A percentile compares a stretch with the other conserved stretches of the same genome.
Conservation (phyloP, 2,113 vertebrate genomes). For the Polyodon spathula region DNA sequence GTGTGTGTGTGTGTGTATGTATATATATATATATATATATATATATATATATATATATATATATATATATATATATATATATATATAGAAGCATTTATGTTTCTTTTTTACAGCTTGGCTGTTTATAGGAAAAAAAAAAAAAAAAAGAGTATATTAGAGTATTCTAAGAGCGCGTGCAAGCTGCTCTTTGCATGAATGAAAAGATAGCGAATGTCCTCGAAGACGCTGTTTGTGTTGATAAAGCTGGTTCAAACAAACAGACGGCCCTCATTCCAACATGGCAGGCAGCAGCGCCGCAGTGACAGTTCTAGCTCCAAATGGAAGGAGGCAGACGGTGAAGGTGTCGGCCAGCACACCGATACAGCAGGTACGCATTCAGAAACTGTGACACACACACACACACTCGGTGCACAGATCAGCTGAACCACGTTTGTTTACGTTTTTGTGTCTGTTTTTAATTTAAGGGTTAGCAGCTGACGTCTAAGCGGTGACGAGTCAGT, state of each 20-base stretch:
- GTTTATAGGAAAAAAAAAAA: constrained; percentile 2
- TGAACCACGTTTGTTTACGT: background rate
- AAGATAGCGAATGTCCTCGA: no score
- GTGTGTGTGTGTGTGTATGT: no score
- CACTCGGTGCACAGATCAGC: background rate
- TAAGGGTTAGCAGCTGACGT: background rate
- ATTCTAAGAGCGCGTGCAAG: background rate
- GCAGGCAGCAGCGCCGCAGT: constrained; percentile 66
- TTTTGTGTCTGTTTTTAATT: background rate
- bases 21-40: no score
- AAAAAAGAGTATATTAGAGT: background rate
- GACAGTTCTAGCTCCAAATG: constrained; percentile 81
- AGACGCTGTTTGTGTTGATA: constrained; percentile 34
- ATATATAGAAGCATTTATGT: no score
- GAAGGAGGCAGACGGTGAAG: constrained; percentile 78
- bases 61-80: no score
- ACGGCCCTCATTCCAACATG: constrained; percentile 61
- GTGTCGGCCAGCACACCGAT: constrained; percentile 74
- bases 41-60: no score
- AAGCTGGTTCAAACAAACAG: constrained; percentile 62
- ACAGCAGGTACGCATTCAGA: constrained; percentile 64
- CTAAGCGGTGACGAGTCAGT: constrained; percentile 35
- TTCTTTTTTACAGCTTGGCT: no score
- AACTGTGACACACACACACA: background rate
- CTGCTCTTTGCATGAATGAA: no score